phyloP scores from a whole-genome alignment of 2,113 vertebrate species.

The Rallus limicola region DNA sequence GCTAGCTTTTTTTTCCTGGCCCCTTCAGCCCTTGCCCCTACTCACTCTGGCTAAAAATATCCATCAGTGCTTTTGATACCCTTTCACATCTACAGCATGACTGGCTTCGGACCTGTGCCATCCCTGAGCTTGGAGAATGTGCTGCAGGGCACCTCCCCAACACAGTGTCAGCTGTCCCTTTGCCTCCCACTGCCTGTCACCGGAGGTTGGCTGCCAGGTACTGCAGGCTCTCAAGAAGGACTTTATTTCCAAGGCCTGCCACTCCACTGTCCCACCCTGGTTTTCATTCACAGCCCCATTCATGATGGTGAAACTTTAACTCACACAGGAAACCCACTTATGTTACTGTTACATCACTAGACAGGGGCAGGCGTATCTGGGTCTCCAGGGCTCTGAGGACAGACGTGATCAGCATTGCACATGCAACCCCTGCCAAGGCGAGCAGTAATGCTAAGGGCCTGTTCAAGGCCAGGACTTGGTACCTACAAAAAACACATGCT shows the following conservation, averaged over 20 bases:
- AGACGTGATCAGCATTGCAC: rapidly evolving
- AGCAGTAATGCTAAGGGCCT: not conserved
- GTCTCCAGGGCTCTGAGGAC: not conserved
- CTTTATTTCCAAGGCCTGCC: not conserved
- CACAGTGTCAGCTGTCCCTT: constrained; percentile 4
- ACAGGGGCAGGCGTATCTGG: not conserved
- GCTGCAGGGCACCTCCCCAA: not conserved
- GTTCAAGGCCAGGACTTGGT: not conserved
- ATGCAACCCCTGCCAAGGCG: not conserved
- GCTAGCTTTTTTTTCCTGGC: not conserved
- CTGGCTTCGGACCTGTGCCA: not conserved
- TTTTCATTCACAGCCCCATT: constrained; percentile 32
- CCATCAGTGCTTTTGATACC: not conserved
- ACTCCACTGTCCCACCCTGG: not conserved
- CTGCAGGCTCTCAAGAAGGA: not conserved
- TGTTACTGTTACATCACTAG: not conserved
- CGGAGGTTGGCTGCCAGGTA: not conserved
- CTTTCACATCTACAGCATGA: not conserved
- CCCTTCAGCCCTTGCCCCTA: not conserved
- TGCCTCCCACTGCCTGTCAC: not conserved
- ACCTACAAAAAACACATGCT: not conserved
- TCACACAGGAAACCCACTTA: not conserved
- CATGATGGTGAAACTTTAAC: not conserved
- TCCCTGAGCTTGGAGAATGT: not conserved
- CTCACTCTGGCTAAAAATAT: constrained; percentile 1